phyloP scores from a whole-genome alignment of 1,140 invertebrate genomes.

The Palaemon carinicauda region DNA sequence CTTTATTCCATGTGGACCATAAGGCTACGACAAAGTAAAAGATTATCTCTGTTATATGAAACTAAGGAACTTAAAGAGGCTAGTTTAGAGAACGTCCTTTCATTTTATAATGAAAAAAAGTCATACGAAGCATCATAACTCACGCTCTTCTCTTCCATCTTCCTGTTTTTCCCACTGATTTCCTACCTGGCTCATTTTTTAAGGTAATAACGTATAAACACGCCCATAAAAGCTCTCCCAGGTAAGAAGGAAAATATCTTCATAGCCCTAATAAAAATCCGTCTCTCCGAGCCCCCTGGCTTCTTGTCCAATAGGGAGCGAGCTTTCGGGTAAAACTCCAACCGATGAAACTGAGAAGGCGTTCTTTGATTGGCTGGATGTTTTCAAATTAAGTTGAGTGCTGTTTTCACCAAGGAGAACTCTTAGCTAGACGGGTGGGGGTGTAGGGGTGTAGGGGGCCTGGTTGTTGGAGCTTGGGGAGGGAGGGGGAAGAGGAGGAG shows the following conservation, averaged over 20 bases:
- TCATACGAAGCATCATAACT: neutral
- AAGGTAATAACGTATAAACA: no score
- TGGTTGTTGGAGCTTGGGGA: no score
- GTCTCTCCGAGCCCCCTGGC: neutral
- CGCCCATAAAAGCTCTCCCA: neutral
- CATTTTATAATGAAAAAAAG: neutral
- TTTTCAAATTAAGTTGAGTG: conserved; percentile 53
- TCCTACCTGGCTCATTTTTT: neutral
- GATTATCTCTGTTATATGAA: no score
- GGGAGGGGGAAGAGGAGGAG: no score
- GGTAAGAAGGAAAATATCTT: neutral
- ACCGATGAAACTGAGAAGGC: neutral
- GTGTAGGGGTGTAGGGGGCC: no score
- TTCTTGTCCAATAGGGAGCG: conserved; percentile 8
- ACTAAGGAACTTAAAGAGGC: neutral
- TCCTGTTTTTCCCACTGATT: neutral
- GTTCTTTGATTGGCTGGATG: conserved; percentile 48
- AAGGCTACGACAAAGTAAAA: no score
- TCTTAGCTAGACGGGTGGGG: no score
- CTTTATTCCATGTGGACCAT: no score
- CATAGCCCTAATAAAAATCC: neutral
- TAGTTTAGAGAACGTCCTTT: neutral
- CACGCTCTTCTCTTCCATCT: neutral
- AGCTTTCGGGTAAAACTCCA: conserved; percentile 11
- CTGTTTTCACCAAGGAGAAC: conserved; percentile 24